These are phyloP conservation scores for Geotrupes spiniger DNA, from an alignment of 2,888 invertebrate species.

Conservation along the genomic window DNA sequence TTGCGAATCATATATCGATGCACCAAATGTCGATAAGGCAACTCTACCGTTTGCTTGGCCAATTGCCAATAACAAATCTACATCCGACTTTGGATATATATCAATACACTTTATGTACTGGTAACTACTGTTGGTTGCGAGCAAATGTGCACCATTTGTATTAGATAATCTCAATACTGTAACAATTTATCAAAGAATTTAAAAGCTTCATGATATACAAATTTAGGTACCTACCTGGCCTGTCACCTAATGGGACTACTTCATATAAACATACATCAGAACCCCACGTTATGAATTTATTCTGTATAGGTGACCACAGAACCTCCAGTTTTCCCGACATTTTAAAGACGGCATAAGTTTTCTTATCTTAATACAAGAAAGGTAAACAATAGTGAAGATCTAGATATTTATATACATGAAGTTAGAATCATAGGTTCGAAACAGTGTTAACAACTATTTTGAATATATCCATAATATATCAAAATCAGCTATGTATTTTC, in stretches of 20 bases:
- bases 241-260: constrained; percentile 62
- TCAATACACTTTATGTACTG: constrained; percentile 84
- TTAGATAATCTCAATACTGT: constrained; percentile 69
- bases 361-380: too few relatives aligned
- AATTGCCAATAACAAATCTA: constrained; percentile 79
- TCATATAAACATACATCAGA: constrained; percentile 87
- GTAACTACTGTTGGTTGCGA: constrained; percentile 71
- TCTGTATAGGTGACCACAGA: constrained; percentile 80
- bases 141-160: constrained; percentile 64
- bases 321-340: constrained; percentile 70
- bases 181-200: too few relatives aligned
- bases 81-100: constrained; percentile 74
- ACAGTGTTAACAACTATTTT: too few relatives aligned
- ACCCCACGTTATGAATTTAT: constrained; percentile 89
- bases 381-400: too few relatives aligned
- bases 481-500: too few relatives aligned
- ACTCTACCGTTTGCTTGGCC: constrained; percentile 90
- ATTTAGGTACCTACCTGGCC: constrained; percentile 37
- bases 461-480: too few relatives aligned
- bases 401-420: not conserved
- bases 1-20: constrained; percentile 62
- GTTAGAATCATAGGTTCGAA: too few relatives aligned
- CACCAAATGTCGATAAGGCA: constrained; percentile 73
- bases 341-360: not conserved
- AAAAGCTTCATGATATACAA: too few relatives aligned